Conservation (phyloP, 2,888 invertebrate genomes). For the Nowickia ferox region DNA sequence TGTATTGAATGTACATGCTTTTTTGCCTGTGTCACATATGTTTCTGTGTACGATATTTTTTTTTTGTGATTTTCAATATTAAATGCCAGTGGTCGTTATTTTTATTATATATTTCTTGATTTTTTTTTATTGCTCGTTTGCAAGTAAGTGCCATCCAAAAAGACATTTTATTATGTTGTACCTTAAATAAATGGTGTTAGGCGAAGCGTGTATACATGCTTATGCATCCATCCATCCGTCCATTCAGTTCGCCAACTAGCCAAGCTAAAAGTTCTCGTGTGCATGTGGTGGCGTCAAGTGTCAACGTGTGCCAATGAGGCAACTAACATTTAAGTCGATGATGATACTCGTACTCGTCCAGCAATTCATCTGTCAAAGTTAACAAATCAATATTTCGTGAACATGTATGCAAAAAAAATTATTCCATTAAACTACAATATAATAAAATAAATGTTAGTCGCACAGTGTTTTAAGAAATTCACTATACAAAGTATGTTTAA, state of each 20-base stretch:
- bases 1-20: not conserved
- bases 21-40: slow-evolving; percentile 38
- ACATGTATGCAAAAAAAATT: slow-evolving; percentile 24
- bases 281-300: slow-evolving; percentile 63
- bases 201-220: slow-evolving; percentile 18
- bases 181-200: slow-evolving; percentile 57
- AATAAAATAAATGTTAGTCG: slow-evolving; percentile 26
- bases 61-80: slow-evolving; percentile 55
- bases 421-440: slow-evolving; percentile 9
- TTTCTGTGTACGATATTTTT: slow-evolving; percentile 12
- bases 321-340: slow-evolving; percentile 67
- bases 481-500: not conserved
- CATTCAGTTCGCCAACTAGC: not conserved
- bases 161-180: slow-evolving; percentile 48
- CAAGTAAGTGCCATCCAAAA: slow-evolving; percentile 25
- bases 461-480: slow-evolving; percentile 10
- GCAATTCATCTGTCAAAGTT: slow-evolving; percentile 55
- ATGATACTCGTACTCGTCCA: slow-evolving; percentile 42
- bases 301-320: slow-evolving; percentile 70
- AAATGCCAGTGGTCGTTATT: slow-evolving; percentile 60
- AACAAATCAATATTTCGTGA: slow-evolving; percentile 54
- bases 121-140: slow-evolving; percentile 8
- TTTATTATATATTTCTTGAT: slow-evolving; percentile 2
- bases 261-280: not conserved
- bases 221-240: not conserved